A percentile compares a stretch with the other conserved stretches of the same genome.
Evolutionary conservation across 2,113 vertebrate species (phyloP).

Genomic region (Desmodus rotundus): DNA sequence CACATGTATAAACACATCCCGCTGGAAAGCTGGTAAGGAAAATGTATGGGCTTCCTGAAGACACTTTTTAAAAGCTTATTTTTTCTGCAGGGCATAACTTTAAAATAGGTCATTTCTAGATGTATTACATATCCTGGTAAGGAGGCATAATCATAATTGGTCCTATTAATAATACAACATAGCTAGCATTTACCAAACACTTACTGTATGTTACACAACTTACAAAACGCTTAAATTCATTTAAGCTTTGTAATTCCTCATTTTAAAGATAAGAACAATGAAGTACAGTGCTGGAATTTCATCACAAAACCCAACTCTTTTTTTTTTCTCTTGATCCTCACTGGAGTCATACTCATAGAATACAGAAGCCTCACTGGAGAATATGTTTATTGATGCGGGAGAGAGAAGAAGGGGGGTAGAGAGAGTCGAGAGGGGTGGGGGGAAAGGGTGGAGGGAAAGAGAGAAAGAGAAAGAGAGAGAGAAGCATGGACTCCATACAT

Average conservation of each 20-base stretch:
- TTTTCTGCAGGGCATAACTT: background rate
- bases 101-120: background rate
- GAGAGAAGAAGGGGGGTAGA: too few species aligned
- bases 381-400: too few species aligned
- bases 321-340: too few species aligned
- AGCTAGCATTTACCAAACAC: background rate
- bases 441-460: too few species aligned
- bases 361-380: too few species aligned
- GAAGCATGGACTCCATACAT: too few species aligned
- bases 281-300: background rate
- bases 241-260: constrained; percentile 3
- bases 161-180: background rate
- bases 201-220: background rate
- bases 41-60: background rate
- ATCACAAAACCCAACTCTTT: background rate
- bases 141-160: background rate
- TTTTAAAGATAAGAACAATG: background rate
- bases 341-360: too few species aligned
- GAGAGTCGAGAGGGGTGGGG: too few species aligned
- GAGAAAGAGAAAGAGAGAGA: too few species aligned
- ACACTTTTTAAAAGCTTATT: background rate
- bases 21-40: background rate
- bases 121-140: background rate
- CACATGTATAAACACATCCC: background rate
- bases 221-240: background rate